A percentile compares a stretch with the other conserved stretches of the same genome.
phyloP scores from a whole-genome alignment of 2,797 vertebrate species.

The Acanthurus tractus region DNA sequence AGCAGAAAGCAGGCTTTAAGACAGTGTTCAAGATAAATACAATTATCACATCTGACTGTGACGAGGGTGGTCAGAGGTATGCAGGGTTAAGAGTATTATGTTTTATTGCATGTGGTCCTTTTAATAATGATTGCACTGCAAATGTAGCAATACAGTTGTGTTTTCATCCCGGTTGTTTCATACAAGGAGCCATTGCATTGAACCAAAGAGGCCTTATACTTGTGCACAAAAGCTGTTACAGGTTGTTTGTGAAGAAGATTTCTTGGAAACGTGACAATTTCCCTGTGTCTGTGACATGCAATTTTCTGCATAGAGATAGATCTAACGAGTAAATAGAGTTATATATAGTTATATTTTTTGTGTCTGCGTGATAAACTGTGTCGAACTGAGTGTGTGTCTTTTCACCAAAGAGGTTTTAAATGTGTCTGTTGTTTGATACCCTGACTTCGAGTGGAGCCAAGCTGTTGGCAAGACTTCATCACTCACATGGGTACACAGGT shows the following conservation, averaged over 20 bases:
- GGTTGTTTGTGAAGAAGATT: slow-evolving; percentile 42
- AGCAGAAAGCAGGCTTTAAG: background rate
- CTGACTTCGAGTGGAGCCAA: slow-evolving; percentile 10
- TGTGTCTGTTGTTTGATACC: slow-evolving; percentile 12
- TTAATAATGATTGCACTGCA: slow-evolving; percentile 50
- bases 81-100: slow-evolving; percentile 22
- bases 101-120: slow-evolving; percentile 41
- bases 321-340: slow-evolving; percentile 20
- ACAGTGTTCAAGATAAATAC: background rate
- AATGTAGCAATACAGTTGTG: slow-evolving; percentile 46
- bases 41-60: background rate
- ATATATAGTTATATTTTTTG: slow-evolving; percentile 14
- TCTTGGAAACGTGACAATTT: slow-evolving; percentile 44
- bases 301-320: slow-evolving; percentile 40
- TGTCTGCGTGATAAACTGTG: slow-evolving; percentile 12
- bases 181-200: slow-evolving; percentile 40
- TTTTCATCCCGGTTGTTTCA: slow-evolving; percentile 18
- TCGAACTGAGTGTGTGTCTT: slow-evolving; percentile 19
- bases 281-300: slow-evolving; percentile 36
- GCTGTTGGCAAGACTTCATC: background rate
- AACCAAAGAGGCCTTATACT: slow-evolving; percentile 73
- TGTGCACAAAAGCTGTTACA: slow-evolving; percentile 60
- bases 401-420: slow-evolving; percentile 43
- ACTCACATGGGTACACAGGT: slow-evolving; percentile 3
- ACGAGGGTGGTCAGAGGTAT: slow-evolving; percentile 4